phyloP scores from a whole-genome alignment of 2,797 vertebrate genomes.

The Enteromius unitaeniatus region DNA sequence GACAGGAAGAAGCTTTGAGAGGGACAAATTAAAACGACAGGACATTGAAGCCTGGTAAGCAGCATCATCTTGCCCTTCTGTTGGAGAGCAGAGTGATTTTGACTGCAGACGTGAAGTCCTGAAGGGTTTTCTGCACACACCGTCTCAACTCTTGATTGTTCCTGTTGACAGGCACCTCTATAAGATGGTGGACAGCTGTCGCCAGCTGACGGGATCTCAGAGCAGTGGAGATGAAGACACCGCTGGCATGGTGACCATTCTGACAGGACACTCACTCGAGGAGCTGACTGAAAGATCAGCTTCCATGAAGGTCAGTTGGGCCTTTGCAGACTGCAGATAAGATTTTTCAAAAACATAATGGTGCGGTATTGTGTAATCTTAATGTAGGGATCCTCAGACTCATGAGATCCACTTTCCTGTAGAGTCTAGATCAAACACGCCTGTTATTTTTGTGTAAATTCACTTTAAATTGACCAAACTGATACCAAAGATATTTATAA shows the following conservation, averaged over 20 bases:
- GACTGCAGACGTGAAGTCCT: neutral
- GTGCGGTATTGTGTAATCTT: neutral
- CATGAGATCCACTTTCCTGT: no score
- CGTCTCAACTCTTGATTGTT: neutral
- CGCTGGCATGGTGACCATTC: slow-evolving; percentile 94
- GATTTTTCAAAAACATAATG: neutral
- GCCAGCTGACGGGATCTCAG: slow-evolving; percentile 91
- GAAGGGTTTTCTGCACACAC: neutral
- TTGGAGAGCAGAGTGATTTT: neutral
- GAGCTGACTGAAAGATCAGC: slow-evolving; percentile 79
- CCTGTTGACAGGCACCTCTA: slow-evolving; percentile 86
- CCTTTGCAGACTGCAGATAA: neutral
- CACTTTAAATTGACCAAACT: neutral
- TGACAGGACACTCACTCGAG: slow-evolving; percentile 86
- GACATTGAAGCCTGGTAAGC: slow-evolving; percentile 93
- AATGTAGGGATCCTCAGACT: neutral
- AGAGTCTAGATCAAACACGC: no score
- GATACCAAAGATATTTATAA: neutral
- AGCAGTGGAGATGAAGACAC: slow-evolving; percentile 91
- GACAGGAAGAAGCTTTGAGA: slow-evolving; percentile 88
- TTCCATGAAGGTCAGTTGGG: slow-evolving; percentile 89
- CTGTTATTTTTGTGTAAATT: neutral
- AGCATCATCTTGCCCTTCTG: accelerated
- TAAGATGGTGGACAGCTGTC: slow-evolving; percentile 97
- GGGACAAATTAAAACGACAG: slow-evolving; percentile 93